Evolutionary conservation across 2,113 vertebrate genomes (phyloP), one percentile per base, ranked within the genome.

Genomic region (Morphnarchus princeps): DNA sequence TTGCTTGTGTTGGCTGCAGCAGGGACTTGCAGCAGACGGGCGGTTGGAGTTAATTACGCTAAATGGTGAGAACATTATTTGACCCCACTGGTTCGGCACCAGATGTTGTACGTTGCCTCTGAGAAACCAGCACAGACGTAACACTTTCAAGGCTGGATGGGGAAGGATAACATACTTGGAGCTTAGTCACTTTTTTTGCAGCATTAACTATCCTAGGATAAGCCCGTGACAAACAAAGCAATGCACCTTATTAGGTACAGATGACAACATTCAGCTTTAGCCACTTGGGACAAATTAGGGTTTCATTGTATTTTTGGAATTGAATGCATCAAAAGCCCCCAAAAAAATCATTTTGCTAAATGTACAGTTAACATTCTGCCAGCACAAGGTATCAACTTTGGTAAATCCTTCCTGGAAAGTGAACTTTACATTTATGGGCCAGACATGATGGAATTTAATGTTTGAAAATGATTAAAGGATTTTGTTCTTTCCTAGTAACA

Each of bases 21-120:
- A 77, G 97, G 95, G 95, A 90, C 94, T 95, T 95, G 98, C 97
- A 97, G 98, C 97, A 98, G 98, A 98, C 97, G 97, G 97, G 98
- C 98, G 98, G 98, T 98, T 98, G 97, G 97, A 98, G 97, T 98
- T 99, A 98, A 98, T 98, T 98, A 98, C 97, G 89, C 97, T 98
- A 98, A 98, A 98, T 98, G 98, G 98, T 98, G 98, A 98, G 98
- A 99, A 98, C 98, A 98, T 98, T 98, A 98, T 98, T 98, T 98
- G 98, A 98, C 98, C 98, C 98, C 98, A 98, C 97, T 90, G 96
- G 95, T 97, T 97, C 97, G 73, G 96, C 98, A 97, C 98, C 97
- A 98, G 97, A 98, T 98, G 97, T 97, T 86, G 82, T 87, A 78
- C 62, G 82, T 97, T 98, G 98, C 96, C 95, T 97, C 92, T 94